Base-by-base conservation (phyloP, 1,140 invertebrate species). In the Zaprionus taronus region DNA sequence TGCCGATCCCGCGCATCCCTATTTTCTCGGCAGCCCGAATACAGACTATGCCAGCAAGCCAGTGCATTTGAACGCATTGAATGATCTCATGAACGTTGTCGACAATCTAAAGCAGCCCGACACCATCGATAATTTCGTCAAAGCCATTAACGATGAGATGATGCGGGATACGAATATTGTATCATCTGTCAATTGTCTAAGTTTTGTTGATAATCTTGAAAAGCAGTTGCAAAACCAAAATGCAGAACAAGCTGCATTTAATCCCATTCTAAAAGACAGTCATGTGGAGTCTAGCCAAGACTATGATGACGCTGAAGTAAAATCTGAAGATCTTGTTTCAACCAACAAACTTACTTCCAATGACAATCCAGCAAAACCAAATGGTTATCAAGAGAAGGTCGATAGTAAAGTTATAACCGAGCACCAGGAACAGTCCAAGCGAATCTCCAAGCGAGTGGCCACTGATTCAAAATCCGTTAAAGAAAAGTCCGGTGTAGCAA, bases 61-160 rank as follows among this genome's bases (percentile, higher is more conserved):
- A 1, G 9, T 65, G 1, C 51, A 11, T 4, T 38, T 83, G 9
- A 84, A 28, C 58, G 81, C 84, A 1, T 26, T 87, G 4, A 62
- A 47, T 1, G 72, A 79, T 0, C 51, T 87, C 1, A 31, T 89
- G 28, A 69, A 87, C 51, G 49, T 89, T 3, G 28, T 79, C 1
- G 74, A 87, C 14, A 60, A 69, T 6, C 53, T 90, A 0, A 57
- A 72, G 17, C 41, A 74, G 17, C 55, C 68, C 0, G 62, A 87
- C 67, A 60, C 74, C 2, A 55, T 87, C 0, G 66, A 57, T 9
- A 79, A 90, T 1, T 68, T 90, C 31, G 85, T 77, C 7, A 56
- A 81, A 4, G 68, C 71, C 12, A 87, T 89, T 7, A 58, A 66
- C 12, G 49, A 75, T 17, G 57, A 65, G 64, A 76, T 89, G 78